Evolutionary conservation across 2,113 vertebrate genomes (phyloP).

Genomic region (Otis tarda): DNA sequence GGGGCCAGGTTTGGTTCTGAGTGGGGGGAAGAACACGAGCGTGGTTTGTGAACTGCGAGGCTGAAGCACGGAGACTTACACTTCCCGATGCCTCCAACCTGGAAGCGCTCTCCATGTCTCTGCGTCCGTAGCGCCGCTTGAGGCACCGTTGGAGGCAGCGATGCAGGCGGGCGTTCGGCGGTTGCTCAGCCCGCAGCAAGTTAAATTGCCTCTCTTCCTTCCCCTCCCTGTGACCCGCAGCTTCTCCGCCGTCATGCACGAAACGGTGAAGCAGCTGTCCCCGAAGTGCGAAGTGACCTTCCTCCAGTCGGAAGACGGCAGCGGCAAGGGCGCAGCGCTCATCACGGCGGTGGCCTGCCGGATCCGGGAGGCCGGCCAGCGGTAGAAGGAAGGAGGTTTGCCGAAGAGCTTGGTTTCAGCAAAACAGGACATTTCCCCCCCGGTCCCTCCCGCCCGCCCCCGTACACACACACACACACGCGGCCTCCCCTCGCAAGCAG

Average conservation of each 20-base stretch:
- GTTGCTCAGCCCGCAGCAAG: fast-evolving
- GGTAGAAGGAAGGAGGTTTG: constrained; percentile 47
- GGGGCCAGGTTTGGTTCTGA: neutral
- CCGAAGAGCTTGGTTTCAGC: neutral
- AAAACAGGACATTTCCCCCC: neutral
- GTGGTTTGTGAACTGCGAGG: fast-evolving
- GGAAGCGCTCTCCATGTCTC: neutral
- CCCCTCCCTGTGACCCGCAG: constrained; percentile 57
- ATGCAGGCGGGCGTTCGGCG: fast-evolving
- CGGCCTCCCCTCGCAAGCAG: neutral
- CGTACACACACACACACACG: neutral
- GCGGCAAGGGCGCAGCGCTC: constrained; percentile 94
- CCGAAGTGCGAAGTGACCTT: constrained; percentile 90
- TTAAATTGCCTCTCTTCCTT: neutral
- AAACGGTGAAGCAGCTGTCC: constrained; percentile 86
- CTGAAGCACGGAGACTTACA: fast-evolving
- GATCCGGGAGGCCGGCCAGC: constrained; percentile 80
- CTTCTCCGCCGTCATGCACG: constrained; percentile 88
- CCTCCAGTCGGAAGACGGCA: constrained; percentile 93
- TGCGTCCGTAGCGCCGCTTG: fast-evolving
- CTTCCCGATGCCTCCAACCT: neutral
- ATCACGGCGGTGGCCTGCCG: constrained; percentile 95
- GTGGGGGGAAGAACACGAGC: fast-evolving
- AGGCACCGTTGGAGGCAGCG: fast-evolving
- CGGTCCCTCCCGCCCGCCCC: neutral